These are phyloP conservation scores for Nannoperca obscura DNA, from an alignment of 2,797 vertebrate species.

Conservation along the genomic window DNA sequence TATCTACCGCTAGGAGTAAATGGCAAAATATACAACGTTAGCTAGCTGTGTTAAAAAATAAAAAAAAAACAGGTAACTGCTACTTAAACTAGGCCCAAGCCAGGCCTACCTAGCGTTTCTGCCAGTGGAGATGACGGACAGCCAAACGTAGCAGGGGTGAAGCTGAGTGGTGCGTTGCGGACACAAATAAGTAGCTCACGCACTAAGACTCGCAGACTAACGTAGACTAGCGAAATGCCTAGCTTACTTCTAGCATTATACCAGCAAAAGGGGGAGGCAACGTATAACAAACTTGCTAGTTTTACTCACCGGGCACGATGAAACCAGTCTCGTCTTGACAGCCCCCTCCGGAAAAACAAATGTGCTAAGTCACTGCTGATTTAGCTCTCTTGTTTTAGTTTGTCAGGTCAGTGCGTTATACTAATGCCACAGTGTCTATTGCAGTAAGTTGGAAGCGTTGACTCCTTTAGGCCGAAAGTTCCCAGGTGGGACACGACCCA, in stretches of 20 bases:
- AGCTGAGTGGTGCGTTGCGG: neutral
- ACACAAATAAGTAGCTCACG: neutral
- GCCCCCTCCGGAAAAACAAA: conserved; percentile 27
- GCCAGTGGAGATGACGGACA: neutral
- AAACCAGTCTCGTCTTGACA: conserved; percentile 63
- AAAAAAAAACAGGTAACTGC: conserved; percentile 15
- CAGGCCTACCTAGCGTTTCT: conserved; percentile 12
- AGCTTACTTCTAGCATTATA: neutral
- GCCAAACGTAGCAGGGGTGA: neutral
- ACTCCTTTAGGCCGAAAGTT: conserved; percentile 44
- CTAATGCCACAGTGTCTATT: conserved; percentile 18
- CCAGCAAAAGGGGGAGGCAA: neutral
- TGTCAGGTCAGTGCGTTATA: conserved; percentile 49
- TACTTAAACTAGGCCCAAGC: conserved; percentile 59
- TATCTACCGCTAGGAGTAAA: fast-evolving
- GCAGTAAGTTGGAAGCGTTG: neutral
- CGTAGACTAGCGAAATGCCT: no score
- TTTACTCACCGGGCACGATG: conserved; percentile 71
- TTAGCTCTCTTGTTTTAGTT: conserved; percentile 5
- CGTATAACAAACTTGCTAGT: neutral
- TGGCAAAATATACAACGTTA: conserved; percentile 4
- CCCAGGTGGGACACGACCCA: conserved; percentile 62
- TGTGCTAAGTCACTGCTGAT: conserved; percentile 57
- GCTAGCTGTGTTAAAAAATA: neutral
- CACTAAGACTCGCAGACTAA: neutral